These are phyloP conservation scores for Drosophila lacteicornis DNA, from an alignment of 1,140 invertebrate genomes.

Conservation along the genomic window DNA sequence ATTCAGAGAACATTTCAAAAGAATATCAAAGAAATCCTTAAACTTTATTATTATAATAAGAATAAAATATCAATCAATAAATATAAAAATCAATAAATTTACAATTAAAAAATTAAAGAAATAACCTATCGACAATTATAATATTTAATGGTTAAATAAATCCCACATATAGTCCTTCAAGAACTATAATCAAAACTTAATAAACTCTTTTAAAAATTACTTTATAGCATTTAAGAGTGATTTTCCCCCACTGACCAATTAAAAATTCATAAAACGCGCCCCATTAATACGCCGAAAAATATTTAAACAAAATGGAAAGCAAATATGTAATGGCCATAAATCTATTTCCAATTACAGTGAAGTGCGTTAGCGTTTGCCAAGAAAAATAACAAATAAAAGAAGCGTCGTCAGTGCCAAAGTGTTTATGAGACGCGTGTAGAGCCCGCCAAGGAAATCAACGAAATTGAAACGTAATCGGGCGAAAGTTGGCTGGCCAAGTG, in stretches of 20 bases:
- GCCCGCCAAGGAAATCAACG: conserved; percentile 27
- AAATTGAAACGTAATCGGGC: conserved; percentile 82
- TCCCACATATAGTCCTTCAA: no score
- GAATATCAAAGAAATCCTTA: neutral
- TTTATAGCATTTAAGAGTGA: neutral
- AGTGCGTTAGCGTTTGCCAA: conserved; percentile 46
- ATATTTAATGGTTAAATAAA: no score
- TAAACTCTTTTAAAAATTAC: conserved; percentile 2
- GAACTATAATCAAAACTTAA: conserved; percentile 20
- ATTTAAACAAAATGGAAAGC: conserved; percentile 37
- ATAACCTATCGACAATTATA: no score
- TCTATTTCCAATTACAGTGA: conserved; percentile 58
- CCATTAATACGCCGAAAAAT: conserved; percentile 40
- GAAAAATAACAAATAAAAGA: conserved; percentile 35
- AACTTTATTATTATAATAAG: no score
- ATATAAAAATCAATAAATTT: no score
- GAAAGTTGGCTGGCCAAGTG: conserved; percentile 53
- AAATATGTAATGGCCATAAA: conserved; percentile 38
- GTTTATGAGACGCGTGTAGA: conserved; percentile 40
- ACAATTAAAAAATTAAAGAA: no score
- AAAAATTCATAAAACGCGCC: conserved; percentile 26
- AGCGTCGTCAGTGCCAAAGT: conserved; percentile 34
- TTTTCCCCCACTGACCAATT: neutral
- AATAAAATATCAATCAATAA: no score
- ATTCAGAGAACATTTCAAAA: neutral